These are phyloP conservation scores for Perca flavescens DNA, from an alignment of 2,113 vertebrate species.

Conservation along the genomic window DNA sequence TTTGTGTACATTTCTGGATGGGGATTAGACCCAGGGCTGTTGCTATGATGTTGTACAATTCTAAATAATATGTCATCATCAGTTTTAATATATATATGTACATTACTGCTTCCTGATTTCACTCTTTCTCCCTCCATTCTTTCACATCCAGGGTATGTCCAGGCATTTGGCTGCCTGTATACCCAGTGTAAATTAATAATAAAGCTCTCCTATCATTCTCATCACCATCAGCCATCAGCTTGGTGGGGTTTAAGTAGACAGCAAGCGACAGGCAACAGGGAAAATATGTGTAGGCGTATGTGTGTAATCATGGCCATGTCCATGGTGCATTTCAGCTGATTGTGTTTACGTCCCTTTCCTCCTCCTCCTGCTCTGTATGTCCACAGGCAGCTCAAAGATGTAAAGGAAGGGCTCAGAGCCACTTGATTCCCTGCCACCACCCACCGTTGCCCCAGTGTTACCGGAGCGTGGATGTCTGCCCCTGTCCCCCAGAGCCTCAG, in stretches of 20 bases:
- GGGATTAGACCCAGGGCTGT: conserved; percentile 43
- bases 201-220: conserved; percentile 35
- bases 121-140: conserved; percentile 22
- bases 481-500: conserved; percentile 86
- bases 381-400: conserved; percentile 67
- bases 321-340: conserved; percentile 61
- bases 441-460: conserved; percentile 88
- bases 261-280: conserved; percentile 40
- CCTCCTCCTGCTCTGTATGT: conserved; percentile 63
- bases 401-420: conserved; percentile 68
- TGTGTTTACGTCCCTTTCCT: conserved; percentile 55
- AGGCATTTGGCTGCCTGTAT: conserved; percentile 34
- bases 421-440: conserved; percentile 76
- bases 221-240: conserved; percentile 35
- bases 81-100: conserved; percentile 3
- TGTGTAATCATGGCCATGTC: conserved; percentile 60
- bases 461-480: conserved; percentile 91
- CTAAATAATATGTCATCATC: conserved; percentile 40
- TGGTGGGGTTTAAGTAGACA: conserved; percentile 44
- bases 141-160: conserved; percentile 19
- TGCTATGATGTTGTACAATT: conserved; percentile 50
- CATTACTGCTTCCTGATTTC: conserved; percentile 7
- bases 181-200: conserved; percentile 58
- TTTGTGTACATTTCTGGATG: conserved; percentile 44
- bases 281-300: conserved; percentile 49